A percentile compares a stretch with the other conserved stretches of the same genome.
phyloP scores from a whole-genome alignment of 1,140 invertebrate genomes.

The Conopomorpha cramerella region DNA sequence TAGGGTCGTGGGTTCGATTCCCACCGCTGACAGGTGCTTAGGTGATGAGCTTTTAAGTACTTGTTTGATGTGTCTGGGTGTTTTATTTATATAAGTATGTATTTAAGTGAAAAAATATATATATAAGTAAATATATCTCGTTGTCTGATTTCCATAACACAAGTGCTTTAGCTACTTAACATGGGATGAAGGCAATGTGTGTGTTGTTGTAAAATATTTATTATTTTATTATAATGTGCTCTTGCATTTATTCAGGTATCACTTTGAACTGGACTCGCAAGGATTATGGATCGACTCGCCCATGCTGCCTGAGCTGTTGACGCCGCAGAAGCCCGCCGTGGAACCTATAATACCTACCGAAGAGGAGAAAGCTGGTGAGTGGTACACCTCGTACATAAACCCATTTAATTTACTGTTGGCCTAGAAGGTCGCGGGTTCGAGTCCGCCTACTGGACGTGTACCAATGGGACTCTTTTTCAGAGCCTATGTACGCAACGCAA shows the following conservation, averaged over 20 bases:
- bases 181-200: not conserved
- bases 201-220: not conserved
- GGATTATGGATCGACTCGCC: slow-evolving; percentile 50
- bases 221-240: not conserved
- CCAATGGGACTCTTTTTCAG: not conserved
- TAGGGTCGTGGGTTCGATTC: too few species aligned
- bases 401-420: too few species aligned
- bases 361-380: slow-evolving; percentile 31
- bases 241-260: slow-evolving; percentile 22
- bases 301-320: slow-evolving; percentile 42
- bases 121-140: too few species aligned
- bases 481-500: not conserved
- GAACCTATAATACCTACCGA: slow-evolving; percentile 14
- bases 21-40: too few species aligned
- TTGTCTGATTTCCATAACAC: too few species aligned
- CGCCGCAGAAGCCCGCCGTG: slow-evolving; percentile 20
- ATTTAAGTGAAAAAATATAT: too few species aligned
- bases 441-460: not conserved
- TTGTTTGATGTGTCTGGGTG: too few species aligned
- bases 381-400: not conserved
- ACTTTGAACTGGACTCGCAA: slow-evolving; percentile 46
- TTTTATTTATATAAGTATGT: too few species aligned
- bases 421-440: not conserved
- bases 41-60: too few species aligned
- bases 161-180: too few species aligned